These are phyloP conservation scores for Calephelis perditalis DNA, from an alignment of 2,888 invertebrate genomes.

Conservation along the genomic window DNA sequence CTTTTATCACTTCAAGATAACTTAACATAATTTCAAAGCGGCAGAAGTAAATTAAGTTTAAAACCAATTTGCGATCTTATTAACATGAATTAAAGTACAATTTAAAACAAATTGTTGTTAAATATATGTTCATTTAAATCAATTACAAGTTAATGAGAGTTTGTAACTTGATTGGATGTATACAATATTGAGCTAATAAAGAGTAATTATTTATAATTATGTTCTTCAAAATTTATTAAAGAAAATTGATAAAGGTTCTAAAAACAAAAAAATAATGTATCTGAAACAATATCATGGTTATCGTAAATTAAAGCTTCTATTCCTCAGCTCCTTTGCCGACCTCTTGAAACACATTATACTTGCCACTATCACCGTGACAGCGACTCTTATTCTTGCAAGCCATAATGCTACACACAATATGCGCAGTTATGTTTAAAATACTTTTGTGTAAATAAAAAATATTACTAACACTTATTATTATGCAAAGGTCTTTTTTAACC, in stretches of 20 bases:
- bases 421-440: too few relatives aligned
- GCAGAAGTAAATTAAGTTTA: neutral
- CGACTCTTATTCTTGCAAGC: too few relatives aligned
- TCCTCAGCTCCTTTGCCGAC: too few relatives aligned
- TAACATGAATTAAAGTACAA: neutral
- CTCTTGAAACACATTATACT: too few relatives aligned
- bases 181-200: slow-evolving; percentile 2
- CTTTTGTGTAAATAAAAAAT: too few relatives aligned
- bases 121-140: neutral
- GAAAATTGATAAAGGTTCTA: neutral
- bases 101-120: neutral
- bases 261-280: too few relatives aligned
- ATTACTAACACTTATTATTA: too few relatives aligned
- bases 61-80: neutral
- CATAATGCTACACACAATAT: too few relatives aligned
- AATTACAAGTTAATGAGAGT: neutral
- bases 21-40: neutral
- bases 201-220: slow-evolving; percentile 1
- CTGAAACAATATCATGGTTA: too few relatives aligned
- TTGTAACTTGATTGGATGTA: neutral
- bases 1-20: slow-evolving; percentile 12
- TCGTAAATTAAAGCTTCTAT: too few relatives aligned
- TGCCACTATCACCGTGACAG: too few relatives aligned
- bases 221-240: neutral
- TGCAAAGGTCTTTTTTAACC: too few relatives aligned